Evolutionary conservation across 2,888 invertebrate species (phyloP).

Genomic region (Chorisops tibialis): DNA sequence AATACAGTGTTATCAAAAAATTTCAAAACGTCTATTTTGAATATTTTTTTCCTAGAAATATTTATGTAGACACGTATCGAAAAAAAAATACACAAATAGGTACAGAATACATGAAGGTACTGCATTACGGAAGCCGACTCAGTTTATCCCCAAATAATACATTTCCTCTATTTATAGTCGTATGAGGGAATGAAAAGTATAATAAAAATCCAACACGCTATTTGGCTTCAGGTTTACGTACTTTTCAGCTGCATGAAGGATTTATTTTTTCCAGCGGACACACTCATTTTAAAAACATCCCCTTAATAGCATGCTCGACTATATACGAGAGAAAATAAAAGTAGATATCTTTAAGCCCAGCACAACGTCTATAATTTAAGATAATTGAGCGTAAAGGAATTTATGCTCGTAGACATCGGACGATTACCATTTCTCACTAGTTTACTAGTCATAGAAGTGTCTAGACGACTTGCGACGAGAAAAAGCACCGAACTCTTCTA

Average conservation of each 20-base stretch:
- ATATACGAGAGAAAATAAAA: neutral
- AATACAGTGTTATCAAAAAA: no score
- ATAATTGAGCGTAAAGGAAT: constrained; percentile 21
- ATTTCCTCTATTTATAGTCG: no score
- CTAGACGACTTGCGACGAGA: neutral
- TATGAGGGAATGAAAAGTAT: neutral
- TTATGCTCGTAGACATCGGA: neutral
- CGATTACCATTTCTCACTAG: constrained; percentile 11
- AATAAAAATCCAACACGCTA: constrained; percentile 12
- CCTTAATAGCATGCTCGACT: neutral
- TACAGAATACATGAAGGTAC: no score
- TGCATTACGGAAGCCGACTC: no score
- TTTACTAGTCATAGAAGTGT: constrained; percentile 3
- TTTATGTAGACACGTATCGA: no score
- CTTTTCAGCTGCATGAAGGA: constrained; percentile 9
- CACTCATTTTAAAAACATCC: neutral
- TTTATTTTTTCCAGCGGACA: constrained; percentile 10
- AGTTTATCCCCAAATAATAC: no score
- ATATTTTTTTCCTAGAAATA: no score
- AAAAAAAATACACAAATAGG: no score
- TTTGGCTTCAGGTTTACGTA: neutral
- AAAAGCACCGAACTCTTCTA: no score
- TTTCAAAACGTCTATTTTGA: no score
- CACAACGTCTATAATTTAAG: constrained; percentile 11
- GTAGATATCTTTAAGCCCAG: neutral